Evolutionary conservation across 2,113 vertebrate genomes (phyloP), one percentile per base, ranked within the genome.

Genomic region (Physeter macrocephalus): DNA sequence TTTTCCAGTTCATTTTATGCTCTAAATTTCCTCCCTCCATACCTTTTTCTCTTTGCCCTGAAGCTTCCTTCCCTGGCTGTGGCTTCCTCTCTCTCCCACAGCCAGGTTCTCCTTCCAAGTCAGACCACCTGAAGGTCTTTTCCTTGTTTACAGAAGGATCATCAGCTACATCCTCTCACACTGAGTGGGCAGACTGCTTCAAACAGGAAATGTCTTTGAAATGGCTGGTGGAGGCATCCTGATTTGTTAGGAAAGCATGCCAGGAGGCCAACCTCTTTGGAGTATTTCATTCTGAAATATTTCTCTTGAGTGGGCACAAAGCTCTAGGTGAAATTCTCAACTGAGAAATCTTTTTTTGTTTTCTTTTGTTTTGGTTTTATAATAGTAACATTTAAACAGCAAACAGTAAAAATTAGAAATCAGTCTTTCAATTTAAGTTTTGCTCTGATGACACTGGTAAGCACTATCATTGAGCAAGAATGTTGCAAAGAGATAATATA

Each of bases 181-280:
- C 18, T 54, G 36, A 77, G 31, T 29, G 29, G 66, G 82, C 82
- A 86, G 71, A 77, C 39, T 36, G 6, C 66, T 97, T 97, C 82
- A 93, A 69, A 97, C 85, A 89, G 71, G 69, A 95, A 95, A 78
- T 41, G 18, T 29, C 85, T 97, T 86, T 95, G 96, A 92, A 93
- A 93, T 67, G 10, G 43, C 46, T 83, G 54, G 52, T 49, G 43
- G 81, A 91, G 82, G 54, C n/a, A 69, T 77, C 23, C 69, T 49
- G 49, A 77, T 86, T 67, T 97, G 77, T 86, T 83, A 82, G n/a
- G 21, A 90, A 95, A 95, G n/a, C 12, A 67, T 1, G 11, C 77
- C 94, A 6, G 11, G 74, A 77, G 75, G 88, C 84, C 82, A 86
- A 93, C 82, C 5, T n/a, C 71, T 94, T 43, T 9, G 9, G 49